Conservation (phyloP, 2,888 invertebrate species). For the Aporophyla lueneburgensis region DNA sequence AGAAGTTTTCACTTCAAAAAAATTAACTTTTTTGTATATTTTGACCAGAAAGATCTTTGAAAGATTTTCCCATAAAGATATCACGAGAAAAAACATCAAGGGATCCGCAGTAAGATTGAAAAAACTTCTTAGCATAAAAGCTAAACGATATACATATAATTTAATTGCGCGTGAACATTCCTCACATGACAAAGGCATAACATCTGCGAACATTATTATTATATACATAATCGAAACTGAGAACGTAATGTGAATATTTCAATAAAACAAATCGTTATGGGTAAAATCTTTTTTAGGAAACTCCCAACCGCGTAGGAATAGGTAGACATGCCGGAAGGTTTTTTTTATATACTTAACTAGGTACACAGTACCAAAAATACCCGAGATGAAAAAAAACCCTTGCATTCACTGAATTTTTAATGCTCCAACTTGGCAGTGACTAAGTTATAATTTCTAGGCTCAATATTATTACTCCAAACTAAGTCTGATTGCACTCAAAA, state of each 20-base stretch:
- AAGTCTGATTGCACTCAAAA: not conserved
- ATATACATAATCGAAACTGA: not conserved
- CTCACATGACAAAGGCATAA: constrained; percentile 3
- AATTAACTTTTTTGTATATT: too few species aligned
- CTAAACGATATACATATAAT: not conserved
- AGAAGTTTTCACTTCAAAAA: too few species aligned
- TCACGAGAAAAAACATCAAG: not conserved
- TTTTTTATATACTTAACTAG: too few species aligned
- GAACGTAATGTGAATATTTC: not conserved
- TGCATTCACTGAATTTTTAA: not conserved
- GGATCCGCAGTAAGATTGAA: not conserved
- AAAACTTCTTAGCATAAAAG: not conserved
- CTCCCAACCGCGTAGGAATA: not conserved
- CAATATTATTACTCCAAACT: too few species aligned
- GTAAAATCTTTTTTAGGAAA: not conserved
- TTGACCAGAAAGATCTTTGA: too few species aligned
- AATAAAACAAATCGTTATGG: not conserved
- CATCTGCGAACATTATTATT: not conserved
- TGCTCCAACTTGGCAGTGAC: not conserved
- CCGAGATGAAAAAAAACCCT: not conserved
- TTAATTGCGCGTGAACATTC: constrained; percentile 5
- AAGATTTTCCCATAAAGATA: not conserved
- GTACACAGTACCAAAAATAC: not conserved
- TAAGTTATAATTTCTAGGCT: not conserved
- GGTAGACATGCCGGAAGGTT: not conserved